phyloP scores from a whole-genome alignment of 2,888 invertebrate species.

The Ptycholaimellus sp. region DNA sequence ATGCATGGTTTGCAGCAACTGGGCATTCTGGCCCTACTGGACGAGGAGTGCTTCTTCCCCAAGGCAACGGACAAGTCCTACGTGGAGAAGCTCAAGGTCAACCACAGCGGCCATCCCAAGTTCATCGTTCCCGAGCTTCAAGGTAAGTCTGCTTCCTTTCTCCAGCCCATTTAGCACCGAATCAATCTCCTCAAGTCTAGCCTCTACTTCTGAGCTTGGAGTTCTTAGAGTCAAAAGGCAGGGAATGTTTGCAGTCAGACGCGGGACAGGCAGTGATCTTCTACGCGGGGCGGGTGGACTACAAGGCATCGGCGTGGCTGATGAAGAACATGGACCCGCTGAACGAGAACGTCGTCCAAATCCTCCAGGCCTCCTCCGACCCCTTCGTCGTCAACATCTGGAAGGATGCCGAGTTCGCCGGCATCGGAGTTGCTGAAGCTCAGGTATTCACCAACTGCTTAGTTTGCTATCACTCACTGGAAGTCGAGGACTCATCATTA shows the following conservation, averaged over 20 bases:
- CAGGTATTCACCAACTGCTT: too few species aligned
- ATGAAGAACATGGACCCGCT: slow-evolving; percentile 99
- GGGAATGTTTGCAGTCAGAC: too few species aligned
- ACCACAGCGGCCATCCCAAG: slow-evolving; percentile 90
- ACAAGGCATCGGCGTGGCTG: slow-evolving; percentile 82
- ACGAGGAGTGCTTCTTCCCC: slow-evolving; percentile 99
- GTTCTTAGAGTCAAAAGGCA: too few species aligned
- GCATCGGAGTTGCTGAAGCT: slow-evolving; percentile 83
- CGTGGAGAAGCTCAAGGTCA: slow-evolving; percentile 77
- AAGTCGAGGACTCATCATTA: too few species aligned
- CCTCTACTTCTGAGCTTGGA: too few species aligned
- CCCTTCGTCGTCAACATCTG: slow-evolving; percentile 86
- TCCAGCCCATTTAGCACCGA: too few species aligned
- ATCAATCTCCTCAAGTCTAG: too few species aligned
- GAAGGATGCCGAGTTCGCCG: slow-evolving; percentile 98
- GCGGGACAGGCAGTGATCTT: too few species aligned
- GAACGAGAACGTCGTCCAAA: slow-evolving; percentile 88
- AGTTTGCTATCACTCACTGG: too few species aligned
- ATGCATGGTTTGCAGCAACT: slow-evolving; percentile 43
- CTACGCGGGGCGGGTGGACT: slow-evolving; percentile 72
- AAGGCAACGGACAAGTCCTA: slow-evolving; percentile 97
- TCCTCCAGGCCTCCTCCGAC: slow-evolving; percentile 76
- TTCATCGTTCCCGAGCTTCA: slow-evolving; percentile 54
- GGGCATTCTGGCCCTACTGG: slow-evolving; percentile 89
- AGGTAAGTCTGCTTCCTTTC: too few species aligned